Evolutionary conservation across 2,113 vertebrate genomes (phyloP).

Genomic region (Trochalopteron elliotii): DNA sequence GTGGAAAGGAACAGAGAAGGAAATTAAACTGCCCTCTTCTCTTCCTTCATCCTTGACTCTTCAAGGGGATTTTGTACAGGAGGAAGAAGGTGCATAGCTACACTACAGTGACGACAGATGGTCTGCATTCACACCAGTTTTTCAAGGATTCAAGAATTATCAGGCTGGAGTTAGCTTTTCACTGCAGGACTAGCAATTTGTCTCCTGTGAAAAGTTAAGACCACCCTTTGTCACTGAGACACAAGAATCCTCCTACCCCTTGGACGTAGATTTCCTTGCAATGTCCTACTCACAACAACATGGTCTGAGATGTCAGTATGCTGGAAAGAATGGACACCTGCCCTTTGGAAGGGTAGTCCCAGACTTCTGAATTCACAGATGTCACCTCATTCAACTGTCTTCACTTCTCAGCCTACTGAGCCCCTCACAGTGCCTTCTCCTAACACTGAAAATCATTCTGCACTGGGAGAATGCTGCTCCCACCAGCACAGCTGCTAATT

Average conservation of each 20-base stretch:
- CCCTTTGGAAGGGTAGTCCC: background rate
- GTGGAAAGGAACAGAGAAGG: background rate
- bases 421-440: background rate
- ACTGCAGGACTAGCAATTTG: background rate
- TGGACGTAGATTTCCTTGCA: background rate
- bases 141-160: background rate
- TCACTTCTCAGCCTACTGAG: background rate
- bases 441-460: background rate
- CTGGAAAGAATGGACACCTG: background rate
- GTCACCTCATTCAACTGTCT: background rate
- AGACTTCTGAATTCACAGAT: background rate
- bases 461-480: background rate
- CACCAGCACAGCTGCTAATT: background rate
- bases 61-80: background rate
- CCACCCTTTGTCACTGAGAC: background rate
- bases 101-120: background rate
- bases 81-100: background rate
- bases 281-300: background rate
- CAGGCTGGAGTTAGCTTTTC: background rate
- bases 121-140: background rate
- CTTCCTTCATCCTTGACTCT: background rate
- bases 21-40: background rate
- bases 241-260: background rate
- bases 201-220: background rate
- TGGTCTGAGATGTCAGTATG: rapidly evolving